phyloP scores from a whole-genome alignment of 1,140 invertebrate genomes.

The Agraylea sexmaculata region DNA sequence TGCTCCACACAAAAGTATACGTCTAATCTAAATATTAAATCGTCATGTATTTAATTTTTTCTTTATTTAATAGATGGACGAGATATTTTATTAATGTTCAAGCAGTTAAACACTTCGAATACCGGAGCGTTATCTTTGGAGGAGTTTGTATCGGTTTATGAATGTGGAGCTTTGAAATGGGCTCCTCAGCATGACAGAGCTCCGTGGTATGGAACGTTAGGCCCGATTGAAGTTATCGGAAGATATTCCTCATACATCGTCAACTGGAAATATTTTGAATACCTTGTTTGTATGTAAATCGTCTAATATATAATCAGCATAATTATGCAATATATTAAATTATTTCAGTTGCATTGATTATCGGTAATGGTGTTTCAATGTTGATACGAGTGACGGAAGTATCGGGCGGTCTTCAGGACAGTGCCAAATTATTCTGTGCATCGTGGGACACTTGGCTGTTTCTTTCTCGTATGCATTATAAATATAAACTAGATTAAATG shows the following conservation, averaged over 20 bases:
- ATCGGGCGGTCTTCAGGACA: constrained; percentile 39
- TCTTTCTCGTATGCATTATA: constrained; percentile 46
- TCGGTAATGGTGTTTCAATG: constrained; percentile 59
- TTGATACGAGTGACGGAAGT: constrained; percentile 37
- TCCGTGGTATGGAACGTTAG: constrained; percentile 57
- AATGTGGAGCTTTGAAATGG: constrained; percentile 63
- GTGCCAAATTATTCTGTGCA: constrained; percentile 50
- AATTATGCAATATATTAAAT: no score
- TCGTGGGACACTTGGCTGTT: constrained; percentile 67
- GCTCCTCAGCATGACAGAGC: constrained; percentile 50
- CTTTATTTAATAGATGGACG: constrained; percentile 43
- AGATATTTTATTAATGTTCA: constrained; percentile 73
- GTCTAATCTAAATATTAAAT: constrained; percentile 4
- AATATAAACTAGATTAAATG: constrained; percentile 7
- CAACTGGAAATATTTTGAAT: constrained; percentile 59
- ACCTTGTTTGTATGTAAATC: constrained; percentile 53
- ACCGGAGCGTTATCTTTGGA: constrained; percentile 52
- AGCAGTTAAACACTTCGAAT: constrained; percentile 58
- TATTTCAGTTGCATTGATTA: constrained; percentile 50
- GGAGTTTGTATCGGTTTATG: constrained; percentile 73
- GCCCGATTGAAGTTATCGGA: constrained; percentile 49
- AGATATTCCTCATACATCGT: constrained; percentile 50
- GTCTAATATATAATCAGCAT: no score
- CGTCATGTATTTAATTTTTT: constrained; percentile 2
- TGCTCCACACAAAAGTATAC: constrained; percentile 58